Base-by-base conservation (phyloP, 2,888 invertebrate genomes). In the Orthonevra nobilis region DNA sequence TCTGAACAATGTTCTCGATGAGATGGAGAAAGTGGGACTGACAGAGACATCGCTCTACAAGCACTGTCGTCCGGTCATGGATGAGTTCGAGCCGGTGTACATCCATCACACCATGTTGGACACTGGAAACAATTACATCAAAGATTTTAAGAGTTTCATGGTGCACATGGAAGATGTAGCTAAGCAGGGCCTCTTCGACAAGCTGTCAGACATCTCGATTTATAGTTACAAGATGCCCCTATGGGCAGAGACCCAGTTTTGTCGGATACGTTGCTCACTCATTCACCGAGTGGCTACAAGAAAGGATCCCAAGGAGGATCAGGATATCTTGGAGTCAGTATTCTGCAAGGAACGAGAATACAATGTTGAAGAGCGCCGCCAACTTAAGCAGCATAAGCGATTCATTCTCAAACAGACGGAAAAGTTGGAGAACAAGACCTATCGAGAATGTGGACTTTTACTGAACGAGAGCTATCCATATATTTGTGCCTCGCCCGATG, bases 401-500 rank as follows among this genome's bases (percentile, higher is more conserved):
- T 88, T 87, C 66, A 88, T 88, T 72, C 81, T 88, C 1, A 88
- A 88, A 32, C 88, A 88, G 81, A 88, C 88, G 0, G 88, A 88
- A 28, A 88, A 87, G 66, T 74, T 88, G 23, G 88, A 88, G 68
- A 88, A 87, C 68, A 88, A 88, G 81, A 85, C 85, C 2, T 88
- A 88, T 69, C 46, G 83, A 0, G 87, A 88, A 69, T 88, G 88
- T 54, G 88, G 88, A 3, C 69, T 88, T 9, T 54, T 88, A 10
- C 56, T 88, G 4, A 84, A 85, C 44, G 86, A 87, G 66, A 86
- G 82, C 42, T 88, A 87, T 82, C 88, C 88, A 0, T 88, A 84
- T 38, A 82, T 88, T 12, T 87, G 87, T 44, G 88, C 86, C 1
- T 82, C 88, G 0, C 88, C 88, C 1, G 88, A 88, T 81, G 88